A percentile compares a stretch with the other conserved stretches of the same genome.
phyloP scores from a whole-genome alignment of 2,113 vertebrate genomes.

The Fulmarus glacialis region DNA sequence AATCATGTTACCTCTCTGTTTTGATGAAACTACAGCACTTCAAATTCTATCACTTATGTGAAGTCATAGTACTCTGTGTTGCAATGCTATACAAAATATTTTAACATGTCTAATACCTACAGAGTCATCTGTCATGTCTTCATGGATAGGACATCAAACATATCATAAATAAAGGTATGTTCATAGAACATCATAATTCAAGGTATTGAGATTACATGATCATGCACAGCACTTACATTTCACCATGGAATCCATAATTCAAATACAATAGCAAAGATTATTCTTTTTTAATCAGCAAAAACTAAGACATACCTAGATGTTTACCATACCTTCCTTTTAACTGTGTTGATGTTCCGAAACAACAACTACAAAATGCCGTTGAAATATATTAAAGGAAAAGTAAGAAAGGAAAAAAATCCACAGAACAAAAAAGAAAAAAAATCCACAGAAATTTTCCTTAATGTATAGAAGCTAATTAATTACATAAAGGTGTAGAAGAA shows the following conservation, averaged over 20 bases:
- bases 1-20: background rate
- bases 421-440: background rate
- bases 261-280: background rate
- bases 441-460: background rate
- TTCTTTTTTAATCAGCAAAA: background rate
- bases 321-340: background rate
- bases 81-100: background rate
- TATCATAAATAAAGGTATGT: background rate
- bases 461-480: background rate
- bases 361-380: background rate
- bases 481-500: background rate
- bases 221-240: background rate
- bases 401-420: background rate
- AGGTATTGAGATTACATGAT: background rate
- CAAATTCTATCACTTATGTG: background rate
- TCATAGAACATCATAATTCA: background rate
- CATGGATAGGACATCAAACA: background rate
- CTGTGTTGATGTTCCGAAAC: background rate
- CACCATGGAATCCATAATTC: background rate
- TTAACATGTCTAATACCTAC: background rate
- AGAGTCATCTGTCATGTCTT: background rate
- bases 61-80: background rate
- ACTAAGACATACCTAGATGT: background rate
- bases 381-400: background rate
- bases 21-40: background rate